These are phyloP conservation scores for Hydra vulgaris DNA, from an alignment of 30 jellyfish, hydroid and myxozoan genomes.

Conservation along the genomic window DNA sequence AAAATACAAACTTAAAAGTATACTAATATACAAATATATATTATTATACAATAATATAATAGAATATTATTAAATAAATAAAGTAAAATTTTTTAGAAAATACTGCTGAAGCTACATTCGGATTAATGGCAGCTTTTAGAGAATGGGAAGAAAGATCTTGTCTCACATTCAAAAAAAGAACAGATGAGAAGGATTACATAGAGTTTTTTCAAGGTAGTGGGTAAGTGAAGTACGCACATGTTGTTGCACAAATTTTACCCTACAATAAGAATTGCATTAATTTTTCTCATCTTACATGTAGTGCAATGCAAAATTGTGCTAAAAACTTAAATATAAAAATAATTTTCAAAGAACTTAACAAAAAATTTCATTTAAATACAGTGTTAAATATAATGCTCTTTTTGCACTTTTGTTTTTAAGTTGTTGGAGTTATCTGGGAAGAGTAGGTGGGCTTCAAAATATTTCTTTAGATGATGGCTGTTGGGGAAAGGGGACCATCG, in stretches of 20 bases:
- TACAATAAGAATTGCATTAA: too few species aligned
- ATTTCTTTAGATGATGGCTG: constrained; percentile 56
- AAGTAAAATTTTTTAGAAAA: constrained; percentile 4
- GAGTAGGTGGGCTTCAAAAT: constrained; percentile 49
- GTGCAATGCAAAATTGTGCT: too few species aligned
- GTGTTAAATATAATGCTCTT: background rate
- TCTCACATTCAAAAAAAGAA: constrained; percentile 50
- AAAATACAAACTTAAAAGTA: too few species aligned
- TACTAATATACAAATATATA: too few species aligned
- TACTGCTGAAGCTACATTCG: constrained; percentile 45
- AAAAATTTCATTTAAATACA: too few species aligned
- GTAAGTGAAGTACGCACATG: too few species aligned
- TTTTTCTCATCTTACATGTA: too few species aligned
- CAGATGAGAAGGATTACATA: constrained; percentile 49
- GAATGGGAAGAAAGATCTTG: constrained; percentile 89
- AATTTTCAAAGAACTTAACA: too few species aligned
- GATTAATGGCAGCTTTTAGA: constrained; percentile 59
- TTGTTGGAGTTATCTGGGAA: constrained; percentile 95
- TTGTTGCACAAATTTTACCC: too few species aligned
- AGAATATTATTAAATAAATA: too few species aligned
- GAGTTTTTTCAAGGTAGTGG: constrained; percentile 48
- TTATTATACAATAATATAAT: too few species aligned
- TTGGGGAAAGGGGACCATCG: constrained; percentile 69
- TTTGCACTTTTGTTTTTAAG: constrained; percentile 18
- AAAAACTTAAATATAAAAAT: too few species aligned